These are phyloP conservation scores for Diglossa cyanea DNA, from an alignment of 2,797 vertebrate species.

Conservation along the genomic window DNA sequence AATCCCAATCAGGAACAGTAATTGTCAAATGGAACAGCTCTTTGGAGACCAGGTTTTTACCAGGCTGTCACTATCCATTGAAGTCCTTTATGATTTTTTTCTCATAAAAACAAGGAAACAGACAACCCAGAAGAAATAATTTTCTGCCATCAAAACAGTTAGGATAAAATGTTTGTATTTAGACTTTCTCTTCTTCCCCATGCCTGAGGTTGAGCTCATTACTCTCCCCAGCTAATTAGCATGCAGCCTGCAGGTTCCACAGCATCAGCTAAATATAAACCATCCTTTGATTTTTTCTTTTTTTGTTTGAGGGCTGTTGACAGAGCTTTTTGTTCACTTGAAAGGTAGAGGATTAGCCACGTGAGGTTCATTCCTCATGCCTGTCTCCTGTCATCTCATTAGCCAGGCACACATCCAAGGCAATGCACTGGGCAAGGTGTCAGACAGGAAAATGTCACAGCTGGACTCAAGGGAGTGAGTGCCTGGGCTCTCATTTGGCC, in stretches of 20 bases:
- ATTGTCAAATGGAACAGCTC: neutral
- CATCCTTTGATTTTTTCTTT: slow-evolving; percentile 36
- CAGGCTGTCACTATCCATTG: neutral
- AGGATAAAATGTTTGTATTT: slow-evolving; percentile 11
- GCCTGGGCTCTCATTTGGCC: neutral
- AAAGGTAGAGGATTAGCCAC: slow-evolving; percentile 59
- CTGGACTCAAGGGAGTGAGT: neutral
- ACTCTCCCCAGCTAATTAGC: slow-evolving; percentile 47
- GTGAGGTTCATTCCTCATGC: slow-evolving; percentile 34
- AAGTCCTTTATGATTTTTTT: neutral
- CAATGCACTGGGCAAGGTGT: neutral
- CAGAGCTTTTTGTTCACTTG: slow-evolving; percentile 59
- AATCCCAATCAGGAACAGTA: neutral
- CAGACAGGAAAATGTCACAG: neutral
- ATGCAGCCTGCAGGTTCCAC: slow-evolving; percentile 33
- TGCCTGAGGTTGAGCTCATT: neutral
- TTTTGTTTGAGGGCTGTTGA: slow-evolving; percentile 58
- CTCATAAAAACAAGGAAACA: neutral
- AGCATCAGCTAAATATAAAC: slow-evolving; percentile 64
- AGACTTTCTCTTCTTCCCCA: neutral
- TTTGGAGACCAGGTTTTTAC: neutral
- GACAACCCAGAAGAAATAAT: neutral
- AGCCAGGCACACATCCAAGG: neutral
- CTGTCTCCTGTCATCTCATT: slow-evolving; percentile 27
- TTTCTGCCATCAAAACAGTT: slow-evolving; percentile 11